phyloP scores from a whole-genome alignment of 92 coral and sea anemone species.

The Palythoa grandiflora region DNA sequence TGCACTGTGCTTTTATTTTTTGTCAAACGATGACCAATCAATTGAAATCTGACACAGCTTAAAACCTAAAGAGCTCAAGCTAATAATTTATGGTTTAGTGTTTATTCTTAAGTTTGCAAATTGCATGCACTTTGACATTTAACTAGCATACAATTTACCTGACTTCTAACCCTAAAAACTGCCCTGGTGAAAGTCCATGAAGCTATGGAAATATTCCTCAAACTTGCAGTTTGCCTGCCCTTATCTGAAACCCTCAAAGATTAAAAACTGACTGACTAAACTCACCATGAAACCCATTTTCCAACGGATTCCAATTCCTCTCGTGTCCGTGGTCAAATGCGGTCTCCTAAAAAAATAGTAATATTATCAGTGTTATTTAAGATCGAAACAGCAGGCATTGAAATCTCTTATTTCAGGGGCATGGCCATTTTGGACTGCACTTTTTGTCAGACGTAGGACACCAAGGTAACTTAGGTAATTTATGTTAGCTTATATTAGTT shows the following conservation, averaged over 20 bases:
- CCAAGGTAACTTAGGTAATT: too few species aligned
- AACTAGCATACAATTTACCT: background rate
- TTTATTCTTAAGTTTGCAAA: background rate
- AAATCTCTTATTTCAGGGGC: background rate
- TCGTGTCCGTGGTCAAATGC: too few species aligned
- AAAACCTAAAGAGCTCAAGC: background rate
- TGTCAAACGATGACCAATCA: background rate
- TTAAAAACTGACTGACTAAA: background rate
- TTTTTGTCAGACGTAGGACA: background rate
- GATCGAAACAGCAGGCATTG: background rate
- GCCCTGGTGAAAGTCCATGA: background rate
- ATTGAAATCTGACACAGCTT: background rate
- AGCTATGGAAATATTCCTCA: background rate
- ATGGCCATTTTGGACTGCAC: background rate
- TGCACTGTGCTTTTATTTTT: background rate
- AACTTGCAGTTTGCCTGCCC: background rate
- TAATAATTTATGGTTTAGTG: background rate
- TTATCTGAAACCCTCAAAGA: background rate
- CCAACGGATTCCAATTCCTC: background rate
- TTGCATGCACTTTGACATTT: background rate
- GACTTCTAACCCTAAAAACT: background rate
- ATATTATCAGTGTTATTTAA: too few species aligned
- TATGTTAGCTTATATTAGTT: too few species aligned
- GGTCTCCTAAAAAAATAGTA: too few species aligned
- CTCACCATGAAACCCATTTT: conserved; percentile 2